Evolutionary conservation across 2,113 vertebrate genomes (phyloP).

Genomic region (Phrynocephalus versicolor): DNA sequence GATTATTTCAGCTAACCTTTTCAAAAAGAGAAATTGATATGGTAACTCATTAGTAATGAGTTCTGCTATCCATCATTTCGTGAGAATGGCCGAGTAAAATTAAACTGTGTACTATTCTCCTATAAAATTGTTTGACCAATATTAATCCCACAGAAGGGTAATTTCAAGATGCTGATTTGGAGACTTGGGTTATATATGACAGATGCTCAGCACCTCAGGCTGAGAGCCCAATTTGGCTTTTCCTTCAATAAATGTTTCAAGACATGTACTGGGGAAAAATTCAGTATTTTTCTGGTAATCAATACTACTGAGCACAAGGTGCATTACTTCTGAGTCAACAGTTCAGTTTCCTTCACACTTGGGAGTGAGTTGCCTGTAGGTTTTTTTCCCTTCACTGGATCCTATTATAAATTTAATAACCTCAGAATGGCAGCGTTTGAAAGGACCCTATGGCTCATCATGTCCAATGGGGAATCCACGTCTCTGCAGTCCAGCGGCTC

Average conservation of each 20-base stretch:
- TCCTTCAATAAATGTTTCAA: slow-evolving; percentile 12
- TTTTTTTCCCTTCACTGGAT: not conserved
- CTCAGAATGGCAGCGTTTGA: too few species aligned
- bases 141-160: slow-evolving; percentile 31
- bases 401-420: too few species aligned
- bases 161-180: slow-evolving; percentile 33
- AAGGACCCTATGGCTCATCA: too few species aligned
- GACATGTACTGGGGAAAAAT: too few species aligned
- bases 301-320: too few species aligned
- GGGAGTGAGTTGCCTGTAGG: not conserved
- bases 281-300: too few species aligned
- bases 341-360: not conserved
- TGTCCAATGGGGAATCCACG: too few species aligned
- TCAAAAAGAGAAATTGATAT: slow-evolving; percentile 37
- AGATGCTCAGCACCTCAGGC: slow-evolving; percentile 22
- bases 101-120: slow-evolving; percentile 39
- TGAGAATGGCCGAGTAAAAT: slow-evolving; percentile 23
- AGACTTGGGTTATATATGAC: too few species aligned
- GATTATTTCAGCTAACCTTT: slow-evolving; percentile 60
- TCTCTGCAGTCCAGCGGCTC: too few species aligned
- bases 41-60: slow-evolving; percentile 39
- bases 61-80: slow-evolving; percentile 7
- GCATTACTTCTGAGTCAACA: not conserved
- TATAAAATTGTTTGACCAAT: slow-evolving; percentile 44
- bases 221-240: slow-evolving; percentile 6